A percentile compares a stretch with the other conserved stretches of the same genome.
Evolutionary conservation across 2,888 invertebrate species (phyloP).

Genomic region (Lapara coniferarum): DNA sequence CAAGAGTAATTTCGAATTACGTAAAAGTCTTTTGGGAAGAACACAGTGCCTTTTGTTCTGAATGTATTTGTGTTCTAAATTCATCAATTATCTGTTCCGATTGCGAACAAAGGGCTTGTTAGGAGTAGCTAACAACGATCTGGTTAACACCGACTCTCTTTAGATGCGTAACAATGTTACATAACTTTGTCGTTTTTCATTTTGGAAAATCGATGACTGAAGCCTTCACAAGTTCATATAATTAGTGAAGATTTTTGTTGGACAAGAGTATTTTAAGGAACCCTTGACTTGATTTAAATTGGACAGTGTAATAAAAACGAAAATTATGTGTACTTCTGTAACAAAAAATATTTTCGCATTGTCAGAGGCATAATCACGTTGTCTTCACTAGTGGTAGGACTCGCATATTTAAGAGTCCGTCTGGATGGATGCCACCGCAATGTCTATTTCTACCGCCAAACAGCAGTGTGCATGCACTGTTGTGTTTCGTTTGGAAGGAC

Average conservation of each 20-base stretch:
- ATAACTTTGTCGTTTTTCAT: constrained; percentile 9
- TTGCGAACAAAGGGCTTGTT: constrained; percentile 23
- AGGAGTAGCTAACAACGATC: constrained; percentile 18
- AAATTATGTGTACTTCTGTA: too few species aligned
- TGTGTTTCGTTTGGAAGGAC: too few species aligned
- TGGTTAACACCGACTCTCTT: constrained; percentile 13
- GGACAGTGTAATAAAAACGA: too few species aligned
- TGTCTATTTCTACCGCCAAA: too few species aligned
- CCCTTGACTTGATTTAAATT: not conserved
- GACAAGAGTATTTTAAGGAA: not conserved
- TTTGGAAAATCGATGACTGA: constrained; percentile 14
- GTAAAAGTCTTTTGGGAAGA: not conserved
- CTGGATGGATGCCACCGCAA: too few species aligned
- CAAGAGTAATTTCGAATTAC: not conserved
- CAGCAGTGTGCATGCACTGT: too few species aligned
- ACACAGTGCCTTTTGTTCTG: not conserved
- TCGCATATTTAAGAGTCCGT: too few species aligned
- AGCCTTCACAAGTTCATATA: not conserved
- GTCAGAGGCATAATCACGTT: too few species aligned
- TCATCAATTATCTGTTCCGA: constrained; percentile 18
- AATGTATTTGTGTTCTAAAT: constrained; percentile 8
- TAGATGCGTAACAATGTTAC: constrained; percentile 9
- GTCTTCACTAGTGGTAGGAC: too few species aligned
- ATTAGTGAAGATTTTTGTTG: not conserved
- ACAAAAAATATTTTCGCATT: too few species aligned